phyloP scores from a whole-genome alignment of 2,888 invertebrate species.

The Atherix ibis region DNA sequence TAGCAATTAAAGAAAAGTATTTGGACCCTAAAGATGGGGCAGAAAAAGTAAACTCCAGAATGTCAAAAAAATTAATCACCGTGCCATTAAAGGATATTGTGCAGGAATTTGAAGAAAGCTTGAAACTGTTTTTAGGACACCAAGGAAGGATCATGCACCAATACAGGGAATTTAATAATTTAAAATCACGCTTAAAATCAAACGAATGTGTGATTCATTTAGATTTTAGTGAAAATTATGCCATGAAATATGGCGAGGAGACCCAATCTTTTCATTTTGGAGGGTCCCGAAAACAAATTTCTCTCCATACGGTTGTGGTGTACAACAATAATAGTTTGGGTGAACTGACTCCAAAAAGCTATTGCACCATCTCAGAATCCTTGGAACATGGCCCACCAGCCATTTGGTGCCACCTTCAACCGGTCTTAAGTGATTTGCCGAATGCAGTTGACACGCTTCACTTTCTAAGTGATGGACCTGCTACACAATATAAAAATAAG shows the following conservation, averaged over 20 bases:
- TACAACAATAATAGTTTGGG: conserved; percentile 18
- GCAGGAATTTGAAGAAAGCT: not conserved
- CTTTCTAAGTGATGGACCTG: conserved; percentile 6
- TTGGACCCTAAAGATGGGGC: not conserved
- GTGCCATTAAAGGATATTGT: not conserved
- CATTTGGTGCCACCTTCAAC: conserved; percentile 1
- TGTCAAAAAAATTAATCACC: too few species aligned
- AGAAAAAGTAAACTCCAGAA: too few species aligned
- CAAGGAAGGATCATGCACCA: not conserved
- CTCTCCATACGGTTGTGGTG: conserved; percentile 14
- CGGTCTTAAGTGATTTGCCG: not conserved
- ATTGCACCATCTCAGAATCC: not conserved
- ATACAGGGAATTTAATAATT: not conserved
- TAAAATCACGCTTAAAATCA: not conserved
- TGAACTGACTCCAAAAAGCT: conserved; percentile 4
- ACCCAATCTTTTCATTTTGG: conserved; percentile 4
- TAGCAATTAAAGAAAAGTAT: not conserved
- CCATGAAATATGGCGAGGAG: conserved; percentile 8
- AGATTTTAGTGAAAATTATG: conserved; percentile 7
- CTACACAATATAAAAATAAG: conserved; percentile 5
- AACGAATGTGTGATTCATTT: conserved; percentile 3
- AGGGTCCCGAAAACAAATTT: not conserved
- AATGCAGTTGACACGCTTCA: not conserved
- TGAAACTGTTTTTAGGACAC: not conserved
- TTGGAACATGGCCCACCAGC: not conserved